A percentile compares a stretch with the other conserved stretches of the same genome.
Conservation (phyloP, 2,113 vertebrate genomes). For the Chroicocephalus ridibundus region DNA sequence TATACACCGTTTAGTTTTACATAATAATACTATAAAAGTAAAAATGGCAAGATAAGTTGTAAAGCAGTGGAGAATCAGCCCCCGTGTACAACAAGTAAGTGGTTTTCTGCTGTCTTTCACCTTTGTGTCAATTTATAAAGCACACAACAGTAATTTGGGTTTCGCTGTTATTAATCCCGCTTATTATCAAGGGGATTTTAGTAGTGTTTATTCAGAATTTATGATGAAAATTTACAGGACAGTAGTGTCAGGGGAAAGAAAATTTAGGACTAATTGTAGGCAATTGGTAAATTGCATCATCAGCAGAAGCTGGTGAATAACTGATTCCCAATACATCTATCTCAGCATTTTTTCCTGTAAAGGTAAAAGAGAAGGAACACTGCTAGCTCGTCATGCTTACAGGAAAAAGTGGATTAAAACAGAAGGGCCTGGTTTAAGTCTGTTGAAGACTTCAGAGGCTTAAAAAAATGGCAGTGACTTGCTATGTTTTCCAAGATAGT, state of each 20-base stretch:
- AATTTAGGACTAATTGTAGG: constrained; percentile 24
- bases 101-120: not conserved
- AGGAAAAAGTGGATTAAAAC: not conserved
- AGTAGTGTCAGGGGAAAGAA: not conserved
- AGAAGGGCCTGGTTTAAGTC: not conserved
- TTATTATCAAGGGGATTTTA: constrained; percentile 15
- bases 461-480: not conserved
- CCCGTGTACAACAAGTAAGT: not conserved
- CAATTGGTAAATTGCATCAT: constrained; percentile 23
- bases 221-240: constrained; percentile 12
- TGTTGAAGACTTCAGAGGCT: not conserved
- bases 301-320: constrained; percentile 7
- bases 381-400: not conserved
- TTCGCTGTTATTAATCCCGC: not conserved
- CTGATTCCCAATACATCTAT: not conserved
- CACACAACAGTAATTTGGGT: not conserved
- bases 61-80: not conserved
- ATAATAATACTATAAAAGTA: not conserved
- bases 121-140: constrained; percentile 18
- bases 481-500: not conserved
- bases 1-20: not conserved
- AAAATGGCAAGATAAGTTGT: not conserved
- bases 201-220: constrained; percentile 17
- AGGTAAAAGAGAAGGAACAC: not conserved
- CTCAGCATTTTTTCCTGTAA: constrained; percentile 12